Base-by-base conservation (phyloP, 2,797 vertebrate genomes). In the Xenopus petersii region DNA sequence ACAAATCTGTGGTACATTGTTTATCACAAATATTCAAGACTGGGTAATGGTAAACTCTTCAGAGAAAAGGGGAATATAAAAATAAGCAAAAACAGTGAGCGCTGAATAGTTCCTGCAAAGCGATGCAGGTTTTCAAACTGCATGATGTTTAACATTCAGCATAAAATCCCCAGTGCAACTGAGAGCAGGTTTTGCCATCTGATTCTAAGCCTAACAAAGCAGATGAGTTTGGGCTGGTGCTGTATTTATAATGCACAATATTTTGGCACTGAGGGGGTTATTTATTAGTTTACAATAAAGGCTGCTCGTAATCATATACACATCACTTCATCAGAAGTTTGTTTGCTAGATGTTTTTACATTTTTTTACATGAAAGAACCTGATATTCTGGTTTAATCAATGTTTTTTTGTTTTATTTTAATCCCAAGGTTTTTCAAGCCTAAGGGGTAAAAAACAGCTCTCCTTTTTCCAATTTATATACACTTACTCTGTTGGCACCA, bases 71-170 rank as follows among this genome's bases (percentile, higher is more conserved):
- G 61, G 51, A 59, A 62, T 75, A 24, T 67, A 77, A 77, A 58
- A 73, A 73, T 68, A 71, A 68, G 42, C 36, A 77, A 77, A 73
- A 30, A 56, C 64, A 68, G 24, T 26, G 60, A 69, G 75, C 21
- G 58, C 49, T 59, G 48, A 70, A 60, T 73, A 64, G 36, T 49
- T 78, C 71, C 70, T 69, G 59, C 54, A 30, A 68, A 63, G 36
- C 59, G 16, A 51, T 69, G 70, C 70, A 78, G 66, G 70, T 73
- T 78, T 73, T 56, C 33, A 60, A 42, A 51, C 24, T 21, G 71
- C 42, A 61, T 59, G 70, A 69, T 78, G 60, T 64, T 78, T 73
- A 73, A 60, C 47, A 78, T 78, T 78, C 71, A 78, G 58, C 16
- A 64, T 49, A 60, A 73, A 73, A 46, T 78, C 75, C 75, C 60